Base-by-base conservation (phyloP, 1,140 invertebrate species). In the Listronotus oregonensis region DNA sequence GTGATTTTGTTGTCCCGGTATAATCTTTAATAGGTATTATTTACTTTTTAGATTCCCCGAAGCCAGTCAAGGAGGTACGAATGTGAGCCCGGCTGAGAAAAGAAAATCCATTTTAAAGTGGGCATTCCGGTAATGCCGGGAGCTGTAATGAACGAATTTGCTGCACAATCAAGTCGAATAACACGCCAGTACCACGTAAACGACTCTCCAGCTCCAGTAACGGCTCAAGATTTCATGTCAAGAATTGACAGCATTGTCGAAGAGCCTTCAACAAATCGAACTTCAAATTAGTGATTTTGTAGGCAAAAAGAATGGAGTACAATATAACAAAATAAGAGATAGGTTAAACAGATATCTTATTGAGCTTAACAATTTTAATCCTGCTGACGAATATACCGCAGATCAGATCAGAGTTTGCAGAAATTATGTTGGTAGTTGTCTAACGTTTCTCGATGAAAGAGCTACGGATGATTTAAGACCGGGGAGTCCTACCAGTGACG, bases 101-200 rank as follows among this genome's bases (percentile, higher is more conserved):
- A 71, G 40, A 68, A 65, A 49, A 73, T 71, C 12, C 68, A 69
- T 3, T 51, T 71, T 52, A 74, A 73, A 67, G 51, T 68, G 3
- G 73, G 73, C 4, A 68, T 74, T 11, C 62, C 71, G 10, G 73
- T 74, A 6, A 51, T 74, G 58, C 73, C 73, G 0, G 69, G 71
- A n/a, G 69, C 61, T n/a, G 52, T 72, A 8, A 42, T 73, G 44
- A 66, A 67, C 10, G 59, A 70, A 60, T 21, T 69, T 17, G 15
- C 58, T 8, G 31, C 42, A 8, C 68, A 65, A 46, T 34, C 65
- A 15, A 69, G 34, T 42, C 55, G 32, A 52, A 60, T 58, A 32
- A 49, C 57, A 6, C 42, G 14, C 10, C 32, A 54, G 34, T 43
- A 42, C 37, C 15, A 57, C 6, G 12, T 39, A 43, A 31, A 15